phyloP scores from a whole-genome alignment of 2,113 vertebrate species.

The Tenrec ecaudatus region DNA sequence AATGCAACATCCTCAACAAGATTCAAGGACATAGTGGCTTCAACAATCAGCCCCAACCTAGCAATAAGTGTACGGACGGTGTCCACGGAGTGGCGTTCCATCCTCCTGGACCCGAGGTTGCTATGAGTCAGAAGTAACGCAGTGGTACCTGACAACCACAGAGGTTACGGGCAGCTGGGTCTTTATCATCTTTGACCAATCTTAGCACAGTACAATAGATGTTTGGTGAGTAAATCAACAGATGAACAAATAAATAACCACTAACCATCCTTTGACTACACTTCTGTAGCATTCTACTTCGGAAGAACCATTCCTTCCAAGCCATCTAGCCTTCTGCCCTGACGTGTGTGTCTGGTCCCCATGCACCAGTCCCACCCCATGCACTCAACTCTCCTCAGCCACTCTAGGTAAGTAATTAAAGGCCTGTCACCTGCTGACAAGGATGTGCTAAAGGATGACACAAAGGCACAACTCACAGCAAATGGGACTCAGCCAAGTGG shows the following conservation, averaged over 20 bases:
- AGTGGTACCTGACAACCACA: no score
- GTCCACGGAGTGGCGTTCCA: no score
- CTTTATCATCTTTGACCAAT: not conserved
- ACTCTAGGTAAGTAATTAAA: not conserved
- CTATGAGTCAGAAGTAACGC: not conserved
- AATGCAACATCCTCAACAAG: no score
- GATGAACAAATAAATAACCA: not conserved
- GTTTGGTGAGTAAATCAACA: not conserved
- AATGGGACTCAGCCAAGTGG: not conserved
- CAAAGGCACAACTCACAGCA: not conserved
- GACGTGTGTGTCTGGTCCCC: accelerated
- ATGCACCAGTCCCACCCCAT: not conserved
- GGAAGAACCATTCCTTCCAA: not conserved
- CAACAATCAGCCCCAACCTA: no score
- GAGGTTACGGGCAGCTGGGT: not conserved
- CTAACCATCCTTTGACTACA: not conserved
- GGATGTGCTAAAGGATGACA: not conserved
- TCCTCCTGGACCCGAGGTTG: no score
- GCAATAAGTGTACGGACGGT: no score
- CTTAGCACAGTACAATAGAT: not conserved
- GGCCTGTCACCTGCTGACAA: not conserved
- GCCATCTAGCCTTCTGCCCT: not conserved
- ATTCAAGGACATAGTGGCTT: no score
- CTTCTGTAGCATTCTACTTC: not conserved
- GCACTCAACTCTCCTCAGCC: not conserved